These are phyloP conservation scores for Actinostola sp. DNA, from an alignment of 92 coral and sea anemone species.

Conservation along the genomic window DNA sequence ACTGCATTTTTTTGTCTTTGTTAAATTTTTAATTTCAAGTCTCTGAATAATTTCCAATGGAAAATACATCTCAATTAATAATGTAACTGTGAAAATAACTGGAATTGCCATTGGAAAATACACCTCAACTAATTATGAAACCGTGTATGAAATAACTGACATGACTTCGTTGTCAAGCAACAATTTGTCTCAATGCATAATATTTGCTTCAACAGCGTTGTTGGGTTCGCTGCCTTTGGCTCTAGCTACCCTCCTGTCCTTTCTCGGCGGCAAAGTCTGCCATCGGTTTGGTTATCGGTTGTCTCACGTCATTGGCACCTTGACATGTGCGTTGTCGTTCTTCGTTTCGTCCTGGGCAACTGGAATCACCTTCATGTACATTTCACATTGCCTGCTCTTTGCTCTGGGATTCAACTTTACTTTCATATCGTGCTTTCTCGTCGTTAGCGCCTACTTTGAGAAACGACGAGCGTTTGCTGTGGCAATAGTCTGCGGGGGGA, in stretches of 20 bases:
- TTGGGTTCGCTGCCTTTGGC: conserved; percentile 3
- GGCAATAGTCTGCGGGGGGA: conserved; percentile 4
- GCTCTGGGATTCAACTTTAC: background rate
- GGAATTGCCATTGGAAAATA: too few relatives aligned
- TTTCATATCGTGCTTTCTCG: conserved; percentile 5
- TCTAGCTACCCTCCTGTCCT: background rate
- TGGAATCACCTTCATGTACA: conserved; percentile 4
- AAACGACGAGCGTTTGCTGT: background rate
- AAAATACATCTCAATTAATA: too few relatives aligned
- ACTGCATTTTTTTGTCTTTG: too few relatives aligned
- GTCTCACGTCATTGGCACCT: conserved; percentile 12
- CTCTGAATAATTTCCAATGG: too few relatives aligned
- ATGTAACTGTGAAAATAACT: too few relatives aligned
- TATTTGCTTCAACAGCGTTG: conserved; percentile 16
- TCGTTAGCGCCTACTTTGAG: background rate
- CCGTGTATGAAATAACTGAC: too few relatives aligned
- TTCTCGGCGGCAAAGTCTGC: conserved; percentile 3
- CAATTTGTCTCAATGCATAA: too few relatives aligned
- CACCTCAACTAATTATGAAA: too few relatives aligned
- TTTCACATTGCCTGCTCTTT: background rate
- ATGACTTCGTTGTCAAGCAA: background rate
- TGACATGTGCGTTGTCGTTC: conserved; percentile 14
- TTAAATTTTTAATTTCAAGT: too few relatives aligned
- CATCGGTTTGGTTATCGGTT: conserved; percentile 13
- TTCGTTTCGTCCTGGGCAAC: conserved; percentile 18